Base-by-base conservation (phyloP, 2,797 vertebrate genomes). In the Myoxocephalus aenaeus region DNA sequence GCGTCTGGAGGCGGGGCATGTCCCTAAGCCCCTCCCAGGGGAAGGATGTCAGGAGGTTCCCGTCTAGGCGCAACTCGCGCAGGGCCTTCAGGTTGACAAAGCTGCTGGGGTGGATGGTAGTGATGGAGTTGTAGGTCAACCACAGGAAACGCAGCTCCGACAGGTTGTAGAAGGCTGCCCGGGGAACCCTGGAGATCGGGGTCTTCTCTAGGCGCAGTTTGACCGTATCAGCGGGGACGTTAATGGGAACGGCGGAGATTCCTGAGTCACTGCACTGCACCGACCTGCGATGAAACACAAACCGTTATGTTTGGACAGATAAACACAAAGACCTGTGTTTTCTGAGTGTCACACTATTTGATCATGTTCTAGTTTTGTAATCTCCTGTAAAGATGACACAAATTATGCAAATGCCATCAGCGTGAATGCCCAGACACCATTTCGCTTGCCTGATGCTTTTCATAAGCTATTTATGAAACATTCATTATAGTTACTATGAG, bases 181-280 rank as follows among this genome's bases (percentile, higher is more conserved):
- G 93, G 0, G 97, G 96, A 57, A 99, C 90, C 59, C 87, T 94
- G 73, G 92, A 93, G 75, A 98, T 93, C 20, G 90, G 92, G 0
- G 97, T 98, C 91, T 96, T 98, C 93, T 99, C 97, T 63, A 99
- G 93, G 7, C 96, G 95, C 59, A 99, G 96, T 75, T 97, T 97
- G 62, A 95, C 89, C 0, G 96, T 97, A 78, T 98, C 96, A 75
- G 95, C 90, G 0, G 97, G 97, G 87, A 98, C 81, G n/a, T 96
- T 96, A 3, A 90, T 77, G 2, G 97, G 97, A 53, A 98, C 92
- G 65, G 95, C 93, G 0, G 94, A 94, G 92, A 98, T 97, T 72
- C 96, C 95, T 29, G 95, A 93, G 84, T 97, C 96, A 63, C 95
- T 95, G 84, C 97, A 99, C 46, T 97, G 94, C 69, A 98, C 96